These are phyloP conservation scores for Pentamera pediparva DNA, from an alignment of 53 echinoderm and acorn worm species.

Conservation along the genomic window DNA sequence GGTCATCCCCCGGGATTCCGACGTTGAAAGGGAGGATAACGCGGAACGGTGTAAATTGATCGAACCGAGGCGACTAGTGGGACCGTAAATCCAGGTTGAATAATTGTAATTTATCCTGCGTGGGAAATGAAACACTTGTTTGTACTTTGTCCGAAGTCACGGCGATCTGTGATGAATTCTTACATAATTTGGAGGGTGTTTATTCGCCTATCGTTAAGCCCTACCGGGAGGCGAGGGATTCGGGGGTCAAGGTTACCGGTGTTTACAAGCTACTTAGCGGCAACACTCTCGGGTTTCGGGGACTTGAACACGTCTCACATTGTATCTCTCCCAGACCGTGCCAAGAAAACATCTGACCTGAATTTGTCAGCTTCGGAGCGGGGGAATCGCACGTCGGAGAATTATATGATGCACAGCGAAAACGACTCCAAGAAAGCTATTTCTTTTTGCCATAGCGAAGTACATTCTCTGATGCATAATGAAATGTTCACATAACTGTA, in stretches of 20 bases:
- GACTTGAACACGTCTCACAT: not conserved
- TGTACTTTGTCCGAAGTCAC: not conserved
- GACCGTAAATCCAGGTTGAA: not conserved
- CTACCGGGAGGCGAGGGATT: not conserved
- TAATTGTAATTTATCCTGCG: not conserved
- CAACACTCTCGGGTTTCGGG: not conserved
- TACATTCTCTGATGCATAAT: too few relatives aligned
- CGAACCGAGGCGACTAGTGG: not conserved
- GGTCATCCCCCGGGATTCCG: not conserved
- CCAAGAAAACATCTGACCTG: not conserved
- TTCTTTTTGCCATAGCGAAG: too few relatives aligned
- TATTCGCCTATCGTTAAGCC: not conserved
- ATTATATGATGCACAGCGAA: too few relatives aligned
- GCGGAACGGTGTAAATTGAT: constrained; percentile 1
- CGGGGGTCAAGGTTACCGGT: constrained; percentile 21
- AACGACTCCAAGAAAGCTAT: too few relatives aligned
- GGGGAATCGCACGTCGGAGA: too few relatives aligned
- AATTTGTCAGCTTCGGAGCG: too few relatives aligned
- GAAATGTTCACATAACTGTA: too few relatives aligned
- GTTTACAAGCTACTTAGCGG: not conserved
- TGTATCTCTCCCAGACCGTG: not conserved
- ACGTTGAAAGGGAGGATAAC: not conserved
- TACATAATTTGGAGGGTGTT: not conserved
- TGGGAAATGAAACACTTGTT: not conserved
- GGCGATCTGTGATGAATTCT: not conserved